Percentiles rank a stretch among this genome's conserved stretches.
Evolutionary conservation across 1,140 invertebrate species (phyloP).

Genomic region (Hylyphantes graminicola): DNA sequence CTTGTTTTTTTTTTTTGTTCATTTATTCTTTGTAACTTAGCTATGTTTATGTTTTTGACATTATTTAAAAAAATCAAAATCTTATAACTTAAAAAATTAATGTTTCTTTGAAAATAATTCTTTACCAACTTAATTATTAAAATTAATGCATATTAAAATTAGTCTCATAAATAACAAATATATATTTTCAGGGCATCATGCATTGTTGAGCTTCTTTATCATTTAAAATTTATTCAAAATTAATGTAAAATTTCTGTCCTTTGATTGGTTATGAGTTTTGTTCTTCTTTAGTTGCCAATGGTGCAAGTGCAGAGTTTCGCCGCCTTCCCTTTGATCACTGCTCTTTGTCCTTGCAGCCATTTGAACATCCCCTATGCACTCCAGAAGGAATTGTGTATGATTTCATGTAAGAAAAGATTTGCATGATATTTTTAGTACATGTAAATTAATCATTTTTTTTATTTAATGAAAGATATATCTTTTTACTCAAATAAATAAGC

Average conservation of each 20-base stretch:
- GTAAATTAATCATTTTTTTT: neutral
- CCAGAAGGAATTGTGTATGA: constrained; percentile 90
- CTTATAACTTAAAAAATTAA: no score
- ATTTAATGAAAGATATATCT: no score
- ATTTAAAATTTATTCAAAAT: no score
- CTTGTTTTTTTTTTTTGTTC: neutral
- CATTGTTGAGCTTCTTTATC: no score
- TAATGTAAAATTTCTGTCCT: neutral
- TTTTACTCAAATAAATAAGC: no score
- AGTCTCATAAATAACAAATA: no score
- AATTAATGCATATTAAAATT: no score
- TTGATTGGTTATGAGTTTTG: neutral
- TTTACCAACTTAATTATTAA: no score
- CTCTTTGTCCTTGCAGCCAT: constrained; percentile 90
- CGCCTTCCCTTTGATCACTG: constrained; percentile 94
- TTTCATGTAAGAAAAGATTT: constrained; percentile 71
- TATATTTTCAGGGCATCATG: no score
- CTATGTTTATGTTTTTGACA: no score
- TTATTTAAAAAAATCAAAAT: no score
- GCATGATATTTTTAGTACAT: neutral
- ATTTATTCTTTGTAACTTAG: constrained; percentile 62
- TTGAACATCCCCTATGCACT: constrained; percentile 89
- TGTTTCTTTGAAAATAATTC: no score
- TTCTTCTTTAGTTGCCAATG: constrained; percentile 66
- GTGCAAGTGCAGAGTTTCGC: constrained; percentile 81